Conservation (phyloP, 1,140 invertebrate genomes). For the Cherax destructor region DNA sequence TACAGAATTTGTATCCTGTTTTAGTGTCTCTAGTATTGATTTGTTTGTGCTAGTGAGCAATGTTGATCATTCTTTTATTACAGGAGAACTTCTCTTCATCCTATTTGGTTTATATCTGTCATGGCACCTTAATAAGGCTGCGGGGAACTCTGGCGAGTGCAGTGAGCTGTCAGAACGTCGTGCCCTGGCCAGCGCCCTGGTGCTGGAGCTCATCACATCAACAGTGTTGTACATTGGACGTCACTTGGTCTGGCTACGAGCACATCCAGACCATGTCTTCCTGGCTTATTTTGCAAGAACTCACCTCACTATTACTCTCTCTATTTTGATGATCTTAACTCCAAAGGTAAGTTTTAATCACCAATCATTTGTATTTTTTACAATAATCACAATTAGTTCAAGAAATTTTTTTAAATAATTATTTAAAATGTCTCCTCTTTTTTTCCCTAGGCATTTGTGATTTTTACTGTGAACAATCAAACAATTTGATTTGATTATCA, state of each 20-base stretch:
- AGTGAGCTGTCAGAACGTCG: conserved; percentile 46
- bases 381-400: too few species aligned
- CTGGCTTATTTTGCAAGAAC: conserved; percentile 55
- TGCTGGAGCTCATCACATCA: conserved; percentile 45
- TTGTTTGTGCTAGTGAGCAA: neutral
- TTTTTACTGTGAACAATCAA: too few species aligned
- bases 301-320: conserved; percentile 56
- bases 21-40: neutral
- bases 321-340: conserved; percentile 38
- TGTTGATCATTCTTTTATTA: neutral
- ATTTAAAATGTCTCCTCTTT: too few species aligned
- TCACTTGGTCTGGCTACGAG: conserved; percentile 39
- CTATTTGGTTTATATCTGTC: conserved; percentile 55
- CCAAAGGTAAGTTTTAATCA: conserved; percentile 34
- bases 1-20: too few species aligned
- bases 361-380: too few species aligned
- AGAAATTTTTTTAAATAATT: too few species aligned
- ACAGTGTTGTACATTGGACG: conserved; percentile 33
- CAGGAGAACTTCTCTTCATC: conserved; percentile 56
- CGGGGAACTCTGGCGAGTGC: conserved; percentile 23
- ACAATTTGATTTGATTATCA: too few species aligned
- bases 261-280: conserved; percentile 59
- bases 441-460: too few species aligned
- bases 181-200: conserved; percentile 28
- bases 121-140: conserved; percentile 54